Evolutionary conservation across 2,797 vertebrate species (phyloP).

Genomic region (Sebastes vulpes): DNA sequence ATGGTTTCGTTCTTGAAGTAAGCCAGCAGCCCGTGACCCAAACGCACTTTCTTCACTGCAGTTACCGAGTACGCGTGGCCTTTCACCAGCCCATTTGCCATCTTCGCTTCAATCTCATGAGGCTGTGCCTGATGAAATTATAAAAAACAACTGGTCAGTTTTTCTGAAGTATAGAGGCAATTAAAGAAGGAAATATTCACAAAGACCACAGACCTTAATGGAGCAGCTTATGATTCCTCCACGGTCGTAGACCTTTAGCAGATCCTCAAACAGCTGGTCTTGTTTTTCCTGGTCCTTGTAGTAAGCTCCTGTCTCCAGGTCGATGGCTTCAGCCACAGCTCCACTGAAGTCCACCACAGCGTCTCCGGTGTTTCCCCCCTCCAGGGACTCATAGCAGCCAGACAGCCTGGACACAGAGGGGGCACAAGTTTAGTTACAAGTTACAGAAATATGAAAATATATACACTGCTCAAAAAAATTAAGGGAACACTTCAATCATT

Average conservation of each 20-base stretch:
- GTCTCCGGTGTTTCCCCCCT: constrained; percentile 93
- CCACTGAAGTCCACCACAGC: constrained; percentile 97
- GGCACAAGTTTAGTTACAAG: background rate
- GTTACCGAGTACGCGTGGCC: constrained; percentile 95
- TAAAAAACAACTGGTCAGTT: background rate
- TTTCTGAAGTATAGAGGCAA: background rate
- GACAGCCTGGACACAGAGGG: constrained; percentile 84
- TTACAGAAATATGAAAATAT: background rate
- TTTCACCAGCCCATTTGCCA: constrained; percentile 88
- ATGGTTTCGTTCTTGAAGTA: constrained; percentile 90
- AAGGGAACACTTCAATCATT: no score
- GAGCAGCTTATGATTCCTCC: constrained; percentile 94
- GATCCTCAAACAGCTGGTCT: constrained; percentile 89
- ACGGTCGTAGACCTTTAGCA: constrained; percentile 89
- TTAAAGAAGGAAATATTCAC: background rate
- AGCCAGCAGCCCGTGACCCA: constrained; percentile 88
- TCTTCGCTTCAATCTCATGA: constrained; percentile 82
- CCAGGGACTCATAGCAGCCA: constrained; percentile 94
- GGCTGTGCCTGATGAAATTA: constrained; percentile 76
- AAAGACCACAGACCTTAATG: constrained; percentile 84
- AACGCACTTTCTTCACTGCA: constrained; percentile 86
- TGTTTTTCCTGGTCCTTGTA: constrained; percentile 76
- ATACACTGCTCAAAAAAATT: background rate
- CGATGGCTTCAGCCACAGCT: constrained; percentile 90
- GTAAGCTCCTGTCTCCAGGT: constrained; percentile 76